These are phyloP conservation scores for Oreochromis spilurus DNA, from an alignment of 2,113 vertebrate species.

Conservation along the genomic window DNA sequence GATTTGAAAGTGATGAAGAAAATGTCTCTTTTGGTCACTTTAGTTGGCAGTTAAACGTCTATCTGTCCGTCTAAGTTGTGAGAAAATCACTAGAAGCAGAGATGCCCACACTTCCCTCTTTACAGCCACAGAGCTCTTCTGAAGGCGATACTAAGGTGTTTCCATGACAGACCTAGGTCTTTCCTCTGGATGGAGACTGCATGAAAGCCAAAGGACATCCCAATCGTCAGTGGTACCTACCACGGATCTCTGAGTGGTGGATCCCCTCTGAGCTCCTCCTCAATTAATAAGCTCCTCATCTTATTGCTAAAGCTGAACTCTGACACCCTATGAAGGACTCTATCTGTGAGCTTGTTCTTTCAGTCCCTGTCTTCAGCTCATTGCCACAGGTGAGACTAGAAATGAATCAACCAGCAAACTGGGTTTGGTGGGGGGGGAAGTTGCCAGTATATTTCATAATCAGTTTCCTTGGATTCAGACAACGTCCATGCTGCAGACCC, in stretches of 20 bases:
- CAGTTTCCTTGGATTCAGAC: neutral
- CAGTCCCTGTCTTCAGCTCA: neutral
- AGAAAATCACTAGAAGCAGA: neutral
- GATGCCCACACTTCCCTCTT: neutral
- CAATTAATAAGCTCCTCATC: neutral
- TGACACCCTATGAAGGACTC: fast-evolving
- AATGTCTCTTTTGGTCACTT: neutral
- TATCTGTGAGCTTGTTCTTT: neutral
- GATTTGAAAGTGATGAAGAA: neutral
- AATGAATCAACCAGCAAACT: neutral
- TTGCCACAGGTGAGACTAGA: fast-evolving
- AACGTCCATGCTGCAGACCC: neutral
- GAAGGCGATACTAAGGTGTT: neutral
- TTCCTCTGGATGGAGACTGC: neutral
- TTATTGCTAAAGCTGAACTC: neutral
- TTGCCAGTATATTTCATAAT: neutral
- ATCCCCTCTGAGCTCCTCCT: neutral
- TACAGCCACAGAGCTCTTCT: neutral
- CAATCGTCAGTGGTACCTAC: neutral
- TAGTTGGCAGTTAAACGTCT: fast-evolving
- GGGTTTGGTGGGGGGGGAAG: neutral
- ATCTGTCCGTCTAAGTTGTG: neutral
- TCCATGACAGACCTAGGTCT: fast-evolving
- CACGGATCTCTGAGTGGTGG: fast-evolving
- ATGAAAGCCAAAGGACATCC: neutral